Base-by-base conservation (phyloP, 1,140 invertebrate genomes). In the Heliconius melpomene region DNA sequence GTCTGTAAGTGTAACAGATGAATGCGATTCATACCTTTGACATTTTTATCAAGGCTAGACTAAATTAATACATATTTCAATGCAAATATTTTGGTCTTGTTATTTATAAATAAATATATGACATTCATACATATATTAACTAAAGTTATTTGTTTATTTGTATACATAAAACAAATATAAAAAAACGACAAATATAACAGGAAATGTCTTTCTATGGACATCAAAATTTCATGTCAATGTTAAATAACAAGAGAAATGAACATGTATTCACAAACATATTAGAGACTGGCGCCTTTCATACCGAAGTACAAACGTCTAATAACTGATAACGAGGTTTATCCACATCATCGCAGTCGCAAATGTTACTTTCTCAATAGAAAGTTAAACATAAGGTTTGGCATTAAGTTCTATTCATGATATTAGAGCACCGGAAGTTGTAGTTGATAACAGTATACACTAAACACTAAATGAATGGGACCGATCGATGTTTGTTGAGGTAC, bases 351-450 rank as follows among this genome's bases (percentile, higher is more conserved):
- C 80, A 73, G 78, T 77, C 80, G 85, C 87, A 88, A 87, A 89
- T 85, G 88, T 88, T 87, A 92, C 89, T 91, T 92, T 90, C 90
- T 83, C 87, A 79, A 84, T 91, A 91, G 89, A 91, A 92, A 92
- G 89, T 90, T 85, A 88, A 89, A 89, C 86, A 89, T 90, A 87
- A 89, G 81, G 85, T 86, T 86, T 82, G 83, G 83, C 78, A 87
- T 81, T 82, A 81, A 82, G 84, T 75, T 85, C 77, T 84, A 88
- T 90, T 91, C 85, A 88, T 80, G 87, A 89, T 92, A 90, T 91
- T 88, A 88, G 83, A 88, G 79, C 86, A 86, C 46, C 74, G 89
- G 90, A 93, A 88, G 85, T 78, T 84, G 80, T 85, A 85, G 79
- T 36, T 36, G 32, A 36, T 36, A 36, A 36, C 32, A 36, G 32